phyloP scores from a whole-genome alignment of 2,113 vertebrate species.

The Seriola rivoliana region DNA sequence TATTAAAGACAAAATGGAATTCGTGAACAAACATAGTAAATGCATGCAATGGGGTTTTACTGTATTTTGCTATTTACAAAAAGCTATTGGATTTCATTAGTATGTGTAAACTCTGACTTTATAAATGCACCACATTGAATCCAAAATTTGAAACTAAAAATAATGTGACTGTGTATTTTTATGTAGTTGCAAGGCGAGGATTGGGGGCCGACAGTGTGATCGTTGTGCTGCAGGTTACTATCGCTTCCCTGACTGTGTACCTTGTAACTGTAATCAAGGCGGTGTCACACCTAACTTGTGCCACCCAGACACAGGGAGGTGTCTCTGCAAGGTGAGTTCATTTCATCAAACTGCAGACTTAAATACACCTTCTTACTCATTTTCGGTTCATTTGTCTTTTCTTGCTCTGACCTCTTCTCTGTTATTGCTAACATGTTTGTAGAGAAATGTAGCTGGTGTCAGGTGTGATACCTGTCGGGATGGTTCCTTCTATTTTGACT shows the following conservation, averaged over 20 bases:
- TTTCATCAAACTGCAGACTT: background rate
- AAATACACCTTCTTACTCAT: background rate
- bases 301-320: conserved; percentile 87
- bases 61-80: background rate
- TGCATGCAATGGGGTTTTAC: background rate
- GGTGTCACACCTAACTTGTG: conserved; percentile 88
- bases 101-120: background rate
- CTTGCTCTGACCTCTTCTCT: conserved; percentile 38
- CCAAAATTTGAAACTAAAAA: background rate
- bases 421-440: conserved; percentile 50
- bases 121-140: background rate
- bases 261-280: conserved; percentile 87
- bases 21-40: background rate
- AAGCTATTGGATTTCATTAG: background rate
- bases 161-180: conserved; percentile 10
- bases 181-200: conserved; percentile 89
- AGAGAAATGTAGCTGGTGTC: conserved; percentile 91
- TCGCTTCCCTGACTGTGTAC: conserved; percentile 88
- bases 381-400: background rate
- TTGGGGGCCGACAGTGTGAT: conserved; percentile 90
- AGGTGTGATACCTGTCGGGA: conserved; percentile 87
- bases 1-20: background rate
- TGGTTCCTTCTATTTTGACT: conserved; percentile 91
- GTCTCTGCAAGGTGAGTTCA: conserved; percentile 92
- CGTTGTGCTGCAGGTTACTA: conserved; percentile 89